Percentiles rank a stretch among this genome's conserved stretches.
Evolutionary conservation across 1,140 invertebrate genomes (phyloP).

Genomic region (Drosophila saltans): DNA sequence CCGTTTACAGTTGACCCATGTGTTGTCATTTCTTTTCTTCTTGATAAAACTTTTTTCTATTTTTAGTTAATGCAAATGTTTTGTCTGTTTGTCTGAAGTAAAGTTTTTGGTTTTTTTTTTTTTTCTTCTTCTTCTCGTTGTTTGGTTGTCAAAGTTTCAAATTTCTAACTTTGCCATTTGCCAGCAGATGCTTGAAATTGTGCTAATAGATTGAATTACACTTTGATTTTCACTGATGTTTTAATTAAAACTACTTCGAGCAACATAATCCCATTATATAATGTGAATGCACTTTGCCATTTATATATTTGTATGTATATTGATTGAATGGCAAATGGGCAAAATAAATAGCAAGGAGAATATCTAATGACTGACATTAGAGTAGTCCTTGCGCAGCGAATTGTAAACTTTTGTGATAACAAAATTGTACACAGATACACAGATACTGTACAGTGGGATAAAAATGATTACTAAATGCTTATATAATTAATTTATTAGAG

Average conservation of each 20-base stretch:
- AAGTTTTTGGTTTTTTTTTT: not conserved
- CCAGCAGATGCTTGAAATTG: conserved; percentile 1
- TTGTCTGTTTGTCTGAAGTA: conserved; percentile 8
- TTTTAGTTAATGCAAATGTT: conserved; percentile 10
- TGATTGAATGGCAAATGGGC: not conserved
- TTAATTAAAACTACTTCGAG: conserved; percentile 10
- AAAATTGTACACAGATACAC: conserved; percentile 11
- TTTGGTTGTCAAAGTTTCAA: not conserved
- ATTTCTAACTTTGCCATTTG: conserved; percentile 9
- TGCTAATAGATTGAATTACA: conserved; percentile 13
- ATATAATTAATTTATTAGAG: too few species aligned
- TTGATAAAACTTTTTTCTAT: not conserved
- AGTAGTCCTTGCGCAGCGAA: conserved; percentile 15
- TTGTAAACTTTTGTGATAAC: conserved; percentile 11
- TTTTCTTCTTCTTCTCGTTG: not conserved
- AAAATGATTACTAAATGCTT: too few species aligned
- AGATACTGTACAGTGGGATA: conserved; percentile 19
- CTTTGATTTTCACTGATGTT: conserved; percentile 5
- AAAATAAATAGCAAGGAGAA: not conserved
- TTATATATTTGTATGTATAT: not conserved
- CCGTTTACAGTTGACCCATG: not conserved
- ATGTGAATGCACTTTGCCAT: conserved; percentile 11
- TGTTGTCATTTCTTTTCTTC: not conserved
- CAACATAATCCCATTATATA: conserved; percentile 12
- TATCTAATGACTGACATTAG: conserved; percentile 8